Base-by-base conservation (phyloP, 2,888 invertebrate species). In the Marasmarcha lunaedactyla region DNA sequence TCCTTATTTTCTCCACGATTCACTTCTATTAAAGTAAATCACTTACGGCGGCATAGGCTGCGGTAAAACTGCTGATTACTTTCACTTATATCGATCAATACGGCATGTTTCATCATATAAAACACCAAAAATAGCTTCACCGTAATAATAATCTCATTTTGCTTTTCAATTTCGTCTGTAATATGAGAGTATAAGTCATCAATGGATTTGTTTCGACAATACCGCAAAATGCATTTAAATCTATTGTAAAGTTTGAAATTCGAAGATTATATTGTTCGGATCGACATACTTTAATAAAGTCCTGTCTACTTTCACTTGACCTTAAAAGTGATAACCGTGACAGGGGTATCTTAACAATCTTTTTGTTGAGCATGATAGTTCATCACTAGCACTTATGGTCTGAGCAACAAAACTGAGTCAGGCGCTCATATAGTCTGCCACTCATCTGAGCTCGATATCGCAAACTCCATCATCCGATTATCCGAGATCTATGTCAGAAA, bases 401-500 rank as follows among this genome's bases (percentile, higher is more conserved):
- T 7, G 3, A 11, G 2, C 30, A n/a, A 11, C n/a, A 10, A n/a
- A 11, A 30, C n/a, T 30, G 30, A 30, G n/a, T 30, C 30, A 30
- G 30, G 30, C 6, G 25, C 25, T 6, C 25, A 25, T 9, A 9
- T 20, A 20, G 3, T 7, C 6, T 11, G 30, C 10, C 30, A n/a
- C 6, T 4, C 6, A 30, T 30, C 30, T 30, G 3, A 4, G 11
- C 30, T n/a, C 3, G 30, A 4, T 30, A 4, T n/a, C 30, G 11
- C 30, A 50, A 54, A 60, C 60, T 52, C 47, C 61, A 67, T 64
- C 58, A 55, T 58, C 57, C 53, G 55, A 53, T 53, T 59, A 62
- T 69, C 73, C 69, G 71, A 72, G 72, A 71, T 59, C 60, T 51
- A 61, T 51, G 56, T 63, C 57, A 67, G 67, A 71, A 73, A 71